Evolutionary conservation across 1,140 invertebrate genomes (phyloP).

Genomic region (Homarus americanus): DNA sequence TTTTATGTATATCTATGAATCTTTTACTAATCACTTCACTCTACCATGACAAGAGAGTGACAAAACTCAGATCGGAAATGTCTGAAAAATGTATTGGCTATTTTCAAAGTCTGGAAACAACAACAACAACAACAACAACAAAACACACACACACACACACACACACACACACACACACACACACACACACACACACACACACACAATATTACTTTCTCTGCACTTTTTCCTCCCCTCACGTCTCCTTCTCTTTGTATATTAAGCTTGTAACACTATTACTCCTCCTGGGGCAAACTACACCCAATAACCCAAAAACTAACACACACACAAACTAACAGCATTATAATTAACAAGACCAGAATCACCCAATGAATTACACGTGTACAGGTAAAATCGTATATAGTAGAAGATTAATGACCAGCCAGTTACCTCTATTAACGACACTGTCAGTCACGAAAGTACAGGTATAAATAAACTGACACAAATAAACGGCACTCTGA

Average conservation of each 20-base stretch:
- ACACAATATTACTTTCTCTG: no score
- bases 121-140: slow-evolving; percentile 10
- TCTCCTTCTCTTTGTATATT: neutral
- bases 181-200: neutral
- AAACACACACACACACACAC: no score
- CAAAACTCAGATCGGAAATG: neutral
- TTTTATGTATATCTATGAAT: neutral
- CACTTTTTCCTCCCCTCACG: neutral
- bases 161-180: neutral
- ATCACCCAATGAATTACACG: neutral
- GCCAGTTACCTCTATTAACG: neutral
- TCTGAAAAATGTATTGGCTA: neutral
- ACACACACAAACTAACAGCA: neutral
- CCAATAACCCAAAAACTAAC: neutral
- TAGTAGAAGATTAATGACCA: neutral
- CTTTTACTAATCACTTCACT: neutral
- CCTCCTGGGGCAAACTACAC: neutral
- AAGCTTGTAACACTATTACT: neutral
- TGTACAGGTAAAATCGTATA: neutral
- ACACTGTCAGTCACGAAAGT: neutral
- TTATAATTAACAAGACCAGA: neutral
- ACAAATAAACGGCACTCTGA: neutral
- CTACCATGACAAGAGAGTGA: neutral
- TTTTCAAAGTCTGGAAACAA: neutral
- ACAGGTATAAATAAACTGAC: neutral